Evolutionary conservation across 2,797 vertebrate species (phyloP), one percentile per base, ranked within the genome.

Genomic region (Enteromius anoplus): DNA sequence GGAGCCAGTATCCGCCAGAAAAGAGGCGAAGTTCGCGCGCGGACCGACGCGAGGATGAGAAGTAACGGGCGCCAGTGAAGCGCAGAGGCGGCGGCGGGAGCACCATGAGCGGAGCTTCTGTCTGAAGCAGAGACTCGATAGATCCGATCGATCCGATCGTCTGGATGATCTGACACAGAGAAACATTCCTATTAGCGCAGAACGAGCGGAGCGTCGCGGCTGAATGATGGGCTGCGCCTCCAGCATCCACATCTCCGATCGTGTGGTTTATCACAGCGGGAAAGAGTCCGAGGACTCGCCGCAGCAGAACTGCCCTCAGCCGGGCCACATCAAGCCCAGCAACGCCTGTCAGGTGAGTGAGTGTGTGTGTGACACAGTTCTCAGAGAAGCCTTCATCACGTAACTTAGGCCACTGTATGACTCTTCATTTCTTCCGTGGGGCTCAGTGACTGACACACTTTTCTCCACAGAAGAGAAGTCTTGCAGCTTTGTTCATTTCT

Each of bases 171-270:
- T 81, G 80, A 81, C 29, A 10, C 37, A 40, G 10, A 71, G 51
- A 71, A 55, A 29, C 34, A 21, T 47, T 72, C 10, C 26, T 55
- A n/a, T 75, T 53, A 81, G 60, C 58, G 66, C 75, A 40, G 26
- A 45, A 60, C 65, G 19, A 51, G 82, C 53, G 40, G 47, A 19
- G 60, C 64, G 77, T 78, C 58, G 58, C 93, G 83, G 93, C 90
- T 95, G 94, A 96, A 95, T 94, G 95, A 99, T 99, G 98, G 98
- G 97, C 96, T 99, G 98, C 95, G 96, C 97, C 94, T 97, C 97
- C 91, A 99, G 97, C 96, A 97, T 97, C 92, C 97, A 96, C 95
- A 94, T 96, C 92, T 97, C 96, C 93, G 96, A 98, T 93, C 96
- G 95, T 94, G 94, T 96, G 94, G 95, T 95, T 90, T 95, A 95